Conservation (phyloP, 2,888 invertebrate genomes). For the Tanytarsus gracilentus region DNA sequence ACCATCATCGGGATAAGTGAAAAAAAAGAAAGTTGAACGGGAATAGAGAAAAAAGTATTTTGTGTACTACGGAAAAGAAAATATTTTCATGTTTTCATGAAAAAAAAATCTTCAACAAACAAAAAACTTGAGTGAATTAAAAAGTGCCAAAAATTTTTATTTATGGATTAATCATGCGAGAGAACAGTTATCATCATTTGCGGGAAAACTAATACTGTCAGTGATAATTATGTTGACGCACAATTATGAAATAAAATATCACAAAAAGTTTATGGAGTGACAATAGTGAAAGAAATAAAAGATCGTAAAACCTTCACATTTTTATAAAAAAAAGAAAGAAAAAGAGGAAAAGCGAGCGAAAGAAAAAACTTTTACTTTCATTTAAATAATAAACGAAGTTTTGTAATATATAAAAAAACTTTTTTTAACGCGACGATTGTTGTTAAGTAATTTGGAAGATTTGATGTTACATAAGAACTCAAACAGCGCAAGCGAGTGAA, state of each 20-base stretch:
- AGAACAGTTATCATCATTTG: too few relatives aligned
- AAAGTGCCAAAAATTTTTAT: too few relatives aligned
- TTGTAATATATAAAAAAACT: constrained; percentile 28
- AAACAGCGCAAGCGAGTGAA: constrained; percentile 21
- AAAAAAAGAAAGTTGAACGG: too few relatives aligned
- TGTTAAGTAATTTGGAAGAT: constrained; percentile 29
- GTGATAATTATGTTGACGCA: constrained; percentile 8
- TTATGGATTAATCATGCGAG: too few relatives aligned
- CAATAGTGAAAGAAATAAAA: constrained; percentile 2
- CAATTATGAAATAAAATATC: constrained; percentile 12
- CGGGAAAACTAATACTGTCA: too few relatives aligned
- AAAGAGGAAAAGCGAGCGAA: too few relatives aligned
- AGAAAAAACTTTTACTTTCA: constrained; percentile 29
- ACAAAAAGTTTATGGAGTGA: constrained; percentile 10
- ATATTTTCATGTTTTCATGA: too few relatives aligned
- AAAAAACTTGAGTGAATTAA: too few relatives aligned
- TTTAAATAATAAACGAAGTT: constrained; percentile 29
- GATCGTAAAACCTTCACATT: constrained; percentile 27
- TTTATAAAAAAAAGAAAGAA: not conserved
- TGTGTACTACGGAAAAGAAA: too few relatives aligned
- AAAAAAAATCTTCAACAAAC: too few relatives aligned
- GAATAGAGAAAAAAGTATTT: too few relatives aligned
- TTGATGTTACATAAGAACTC: constrained; percentile 29
- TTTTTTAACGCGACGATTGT: constrained; percentile 28
- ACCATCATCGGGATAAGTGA: too few relatives aligned